Base-by-base conservation (phyloP, 1,140 invertebrate genomes). In the Nasonia giraulti region DNA sequence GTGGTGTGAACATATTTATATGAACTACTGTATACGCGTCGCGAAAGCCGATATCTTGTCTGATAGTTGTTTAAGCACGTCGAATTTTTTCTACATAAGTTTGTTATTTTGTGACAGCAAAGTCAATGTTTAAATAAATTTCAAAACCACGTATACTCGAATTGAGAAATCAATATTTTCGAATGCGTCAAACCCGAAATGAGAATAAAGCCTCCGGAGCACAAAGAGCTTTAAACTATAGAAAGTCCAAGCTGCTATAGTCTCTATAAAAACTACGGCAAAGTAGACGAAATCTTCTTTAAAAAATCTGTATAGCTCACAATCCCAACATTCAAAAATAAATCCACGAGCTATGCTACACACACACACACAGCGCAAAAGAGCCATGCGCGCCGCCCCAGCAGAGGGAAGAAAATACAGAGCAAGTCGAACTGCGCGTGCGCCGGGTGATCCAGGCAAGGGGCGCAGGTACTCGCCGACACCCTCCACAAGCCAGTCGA, bases 401-500 rank as follows among this genome's bases (percentile, higher is more conserved):
- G 17, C 8, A 37, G 33, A 37, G 68, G 23, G 11, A 80, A 71
- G 1, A 50, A 11, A 8, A 6, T 12, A 69, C 1, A 7, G 31
- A 17, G 50, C 33, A 8, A 33, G 6, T 44, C 40, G 17, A 23
- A 68, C n/a, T 47, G 82, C 31, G 79, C 74, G 20, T 62, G 79
- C 79, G 44, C 73, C 31, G 17, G n/a, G 8, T 55, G 75, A 73
- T 75, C 47, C 77, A 78, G 62, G 69, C 55, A 27, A 79, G 62
- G 77, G 44, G 37, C 68, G 37, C 55, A 62, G 20, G 31, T 55
- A 69, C 20, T 85, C 80, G 87, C 82, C 85, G 73, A 87, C 87
- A 88, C 88, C 88, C 88, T 80, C 84, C 40, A 33, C 11, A 40
- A 66, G 12, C 77, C 87, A 87, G 87, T 88, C 66, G 81, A 87